A percentile compares a stretch with the other conserved stretches of the same genome.
Evolutionary conservation across 2,113 vertebrate genomes (phyloP).

Genomic region (Regulus satrapa): DNA sequence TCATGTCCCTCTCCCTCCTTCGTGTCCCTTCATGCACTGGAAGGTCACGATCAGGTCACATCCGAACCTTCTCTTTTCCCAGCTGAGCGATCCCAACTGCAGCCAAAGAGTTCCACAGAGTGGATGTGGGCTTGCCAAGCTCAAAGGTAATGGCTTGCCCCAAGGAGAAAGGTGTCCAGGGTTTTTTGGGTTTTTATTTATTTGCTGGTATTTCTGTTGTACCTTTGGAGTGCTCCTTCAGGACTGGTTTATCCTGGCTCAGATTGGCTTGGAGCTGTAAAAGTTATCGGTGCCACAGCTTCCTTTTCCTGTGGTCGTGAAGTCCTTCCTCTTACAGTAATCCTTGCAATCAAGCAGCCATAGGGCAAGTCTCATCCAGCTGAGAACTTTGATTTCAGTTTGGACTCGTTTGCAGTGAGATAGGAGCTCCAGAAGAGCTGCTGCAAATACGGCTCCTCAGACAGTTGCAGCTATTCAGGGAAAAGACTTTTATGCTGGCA

Average conservation of each 20-base stretch:
- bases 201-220: not conserved
- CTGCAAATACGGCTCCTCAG: not conserved
- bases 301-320: not conserved
- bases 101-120: not conserved
- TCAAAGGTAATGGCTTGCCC: not conserved
- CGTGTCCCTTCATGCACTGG: not conserved
- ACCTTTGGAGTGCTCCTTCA: not conserved
- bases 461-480: not conserved
- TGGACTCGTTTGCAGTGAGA: not conserved
- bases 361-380: not conserved
- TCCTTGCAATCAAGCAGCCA: not conserved
- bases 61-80: not conserved
- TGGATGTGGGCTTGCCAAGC: not conserved
- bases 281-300: not conserved
- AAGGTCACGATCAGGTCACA: accelerated
- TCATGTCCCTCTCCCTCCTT: not conserved
- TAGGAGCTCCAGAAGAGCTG: not conserved
- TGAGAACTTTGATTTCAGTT: too few species aligned
- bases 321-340: accelerated
- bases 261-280: not conserved
- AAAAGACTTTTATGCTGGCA: not conserved
- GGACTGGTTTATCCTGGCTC: not conserved
- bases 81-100: not conserved
- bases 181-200: too few species aligned
- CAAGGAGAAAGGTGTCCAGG: not conserved